Conservation (phyloP, 35 echinoderm and acorn worm species). For the Lytechinus pictus region DNA sequence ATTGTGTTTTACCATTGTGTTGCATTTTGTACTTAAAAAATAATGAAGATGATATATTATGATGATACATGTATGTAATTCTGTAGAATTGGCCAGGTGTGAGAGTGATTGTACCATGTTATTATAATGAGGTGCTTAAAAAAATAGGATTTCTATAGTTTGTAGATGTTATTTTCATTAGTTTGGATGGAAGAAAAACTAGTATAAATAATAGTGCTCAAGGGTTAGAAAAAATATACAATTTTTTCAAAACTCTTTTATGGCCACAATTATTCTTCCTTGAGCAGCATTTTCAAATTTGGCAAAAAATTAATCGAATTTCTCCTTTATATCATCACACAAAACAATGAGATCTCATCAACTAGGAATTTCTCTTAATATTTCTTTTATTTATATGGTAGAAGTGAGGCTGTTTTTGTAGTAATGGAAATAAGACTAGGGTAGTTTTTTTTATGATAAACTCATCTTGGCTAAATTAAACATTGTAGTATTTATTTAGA, state of each 20-base stretch:
- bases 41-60: background rate
- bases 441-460: background rate
- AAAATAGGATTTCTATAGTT: background rate
- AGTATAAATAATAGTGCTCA: background rate
- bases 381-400: background rate
- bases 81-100: background rate
- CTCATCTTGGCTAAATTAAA: background rate
- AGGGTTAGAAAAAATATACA: background rate
- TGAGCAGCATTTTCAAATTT: too few relatives aligned
- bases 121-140: background rate
- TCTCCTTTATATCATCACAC: background rate
- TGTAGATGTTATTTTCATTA: background rate
- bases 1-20: conserved; percentile 5
- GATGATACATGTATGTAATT: background rate
- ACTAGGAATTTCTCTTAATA: background rate
- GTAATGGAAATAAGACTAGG: background rate
- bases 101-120: background rate
- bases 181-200: background rate
- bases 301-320: too few relatives aligned
- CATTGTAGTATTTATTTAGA: conserved; percentile 13
- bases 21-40: background rate
- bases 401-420: background rate
- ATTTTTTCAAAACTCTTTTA: background rate
- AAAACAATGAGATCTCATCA: background rate
- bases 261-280: too few relatives aligned